Evolutionary conservation across 1,140 invertebrate genomes (phyloP), one percentile per base, ranked within the genome.

Genomic region (Drosophila quadrilineata): DNA sequence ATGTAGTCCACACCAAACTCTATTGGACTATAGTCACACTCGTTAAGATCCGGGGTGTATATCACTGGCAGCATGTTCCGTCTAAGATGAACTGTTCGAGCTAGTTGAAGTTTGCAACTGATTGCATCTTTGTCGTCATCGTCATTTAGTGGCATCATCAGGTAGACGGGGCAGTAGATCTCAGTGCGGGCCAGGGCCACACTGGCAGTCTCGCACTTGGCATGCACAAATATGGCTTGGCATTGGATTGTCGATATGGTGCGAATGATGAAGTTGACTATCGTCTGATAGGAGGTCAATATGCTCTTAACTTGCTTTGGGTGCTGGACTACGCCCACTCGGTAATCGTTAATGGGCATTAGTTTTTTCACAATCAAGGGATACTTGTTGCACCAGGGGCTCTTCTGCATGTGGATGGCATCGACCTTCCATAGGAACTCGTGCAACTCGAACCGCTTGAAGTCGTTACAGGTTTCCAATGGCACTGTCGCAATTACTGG

Each of bases 321-420:
- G 12, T 71, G 73, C 6, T 88, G 79, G 0, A 77, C 71, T 0
- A 77, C 56, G 0, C 79, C 75, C 14, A 75, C 46, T 10, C 84
- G 74, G 50, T 79, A 88, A 28, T 88, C 75, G 1, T 66, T 67
- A 0, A 89, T 58, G 3, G 87, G 87, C 66, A 88, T 72, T 2
- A 89, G 53, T 57, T 89, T 89, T 26, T 89, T 89, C 0, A 88
- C 88, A 38, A 89, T 88, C 38, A 89, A 22, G 2, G 88, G 88
- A 46, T 88, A 89, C 40, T 88, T 89, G 38, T 85, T 86, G 40
- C 87, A 85, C 76, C 80, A 86, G 1, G 75, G 57, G 75, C 88
- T 89, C 62, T 89, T 89, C 45, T 89, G 76, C 33, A 89, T 89
- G 29, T 88, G 76, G 2, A 89, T 88, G 6, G 76, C 48, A 41